A percentile compares a stretch with the other conserved stretches of the same genome.
phyloP scores from a whole-genome alignment of 1,140 invertebrate genomes.

The Bombus affinis region DNA sequence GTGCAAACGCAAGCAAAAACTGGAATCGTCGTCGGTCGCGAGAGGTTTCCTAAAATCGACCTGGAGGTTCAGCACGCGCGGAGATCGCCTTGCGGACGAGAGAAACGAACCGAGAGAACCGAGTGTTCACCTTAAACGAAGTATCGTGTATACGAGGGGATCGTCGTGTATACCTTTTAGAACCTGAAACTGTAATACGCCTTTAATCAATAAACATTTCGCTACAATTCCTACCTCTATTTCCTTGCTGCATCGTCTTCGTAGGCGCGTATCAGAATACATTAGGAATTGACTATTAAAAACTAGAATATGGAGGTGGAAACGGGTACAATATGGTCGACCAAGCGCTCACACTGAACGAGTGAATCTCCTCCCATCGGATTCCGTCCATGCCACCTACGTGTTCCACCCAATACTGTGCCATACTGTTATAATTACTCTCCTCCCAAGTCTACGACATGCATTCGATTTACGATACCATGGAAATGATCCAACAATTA shows the following conservation, averaged over 20 bases:
- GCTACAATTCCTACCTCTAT: slow-evolving; percentile 50
- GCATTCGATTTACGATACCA: neutral
- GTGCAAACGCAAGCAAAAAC: slow-evolving; percentile 17
- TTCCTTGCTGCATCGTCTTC: neutral
- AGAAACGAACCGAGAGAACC: slow-evolving; percentile 17
- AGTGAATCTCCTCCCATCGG: slow-evolving; percentile 66
- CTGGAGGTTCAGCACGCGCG: slow-evolving; percentile 48
- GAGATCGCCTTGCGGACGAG: slow-evolving; percentile 41
- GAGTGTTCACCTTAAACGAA: slow-evolving; percentile 38
- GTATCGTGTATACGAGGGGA: slow-evolving; percentile 57
- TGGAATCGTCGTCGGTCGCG: slow-evolving; percentile 46
- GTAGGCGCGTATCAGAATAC: too few species aligned
- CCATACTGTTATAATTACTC: slow-evolving; percentile 63
- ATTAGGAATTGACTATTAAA: slow-evolving; percentile 28
- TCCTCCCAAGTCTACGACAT: slow-evolving; percentile 61
- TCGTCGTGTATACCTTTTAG: slow-evolving; percentile 67
- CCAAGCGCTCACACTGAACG: slow-evolving; percentile 61
- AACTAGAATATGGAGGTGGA: slow-evolving; percentile 45
- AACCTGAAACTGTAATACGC: slow-evolving; percentile 65
- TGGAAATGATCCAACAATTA: too few species aligned
- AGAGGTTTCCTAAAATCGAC: slow-evolving; percentile 43
- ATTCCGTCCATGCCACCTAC: slow-evolving; percentile 28
- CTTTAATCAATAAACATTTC: slow-evolving; percentile 72
- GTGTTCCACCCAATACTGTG: slow-evolving; percentile 66
- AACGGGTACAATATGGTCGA: slow-evolving; percentile 67